A percentile compares a stretch with the other conserved stretches of the same genome.
phyloP scores from a whole-genome alignment of 2,797 vertebrate species.

The Sebastes elongatus region DNA sequence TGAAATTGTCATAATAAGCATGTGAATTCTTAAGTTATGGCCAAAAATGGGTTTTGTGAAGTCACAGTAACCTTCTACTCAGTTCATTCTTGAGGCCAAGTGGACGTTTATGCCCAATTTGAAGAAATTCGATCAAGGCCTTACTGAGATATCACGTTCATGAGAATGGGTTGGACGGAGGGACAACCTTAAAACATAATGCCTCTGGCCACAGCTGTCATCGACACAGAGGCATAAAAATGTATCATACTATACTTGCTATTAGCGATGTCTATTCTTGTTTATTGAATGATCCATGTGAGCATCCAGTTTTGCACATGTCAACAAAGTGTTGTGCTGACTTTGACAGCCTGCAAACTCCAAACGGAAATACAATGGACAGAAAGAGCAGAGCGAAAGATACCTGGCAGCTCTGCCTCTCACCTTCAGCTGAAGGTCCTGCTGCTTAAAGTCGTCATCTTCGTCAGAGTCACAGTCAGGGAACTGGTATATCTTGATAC shows the following conservation, averaged over 20 bases:
- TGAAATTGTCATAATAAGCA: not conserved
- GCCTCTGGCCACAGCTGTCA: not conserved
- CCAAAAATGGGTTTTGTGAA: not conserved
- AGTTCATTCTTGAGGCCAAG: too few species aligned
- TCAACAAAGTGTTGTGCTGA: not conserved
- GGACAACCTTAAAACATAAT: not conserved
- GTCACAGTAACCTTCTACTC: too few species aligned
- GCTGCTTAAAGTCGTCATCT: slow-evolving; percentile 96
- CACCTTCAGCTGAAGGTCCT: slow-evolving; percentile 94
- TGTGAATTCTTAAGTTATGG: not conserved
- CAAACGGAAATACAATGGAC: not conserved
- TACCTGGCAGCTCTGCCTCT: slow-evolving; percentile 5
- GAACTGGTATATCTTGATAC: slow-evolving; percentile 96
- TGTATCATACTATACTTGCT: not conserved
- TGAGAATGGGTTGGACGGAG: not conserved
- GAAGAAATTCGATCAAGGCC: not conserved
- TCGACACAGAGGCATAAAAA: not conserved
- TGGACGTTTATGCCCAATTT: not conserved
- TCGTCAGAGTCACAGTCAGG: slow-evolving; percentile 96
- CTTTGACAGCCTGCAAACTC: not conserved
- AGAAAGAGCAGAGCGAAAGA: not conserved
- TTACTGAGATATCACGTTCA: not conserved
- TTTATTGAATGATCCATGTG: not conserved
- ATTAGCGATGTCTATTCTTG: not conserved
- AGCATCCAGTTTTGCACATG: not conserved